Evolutionary conservation across 2,888 invertebrate species (phyloP), one percentile per base, ranked within the genome.

Genomic region (Idaea straminata): DNA sequence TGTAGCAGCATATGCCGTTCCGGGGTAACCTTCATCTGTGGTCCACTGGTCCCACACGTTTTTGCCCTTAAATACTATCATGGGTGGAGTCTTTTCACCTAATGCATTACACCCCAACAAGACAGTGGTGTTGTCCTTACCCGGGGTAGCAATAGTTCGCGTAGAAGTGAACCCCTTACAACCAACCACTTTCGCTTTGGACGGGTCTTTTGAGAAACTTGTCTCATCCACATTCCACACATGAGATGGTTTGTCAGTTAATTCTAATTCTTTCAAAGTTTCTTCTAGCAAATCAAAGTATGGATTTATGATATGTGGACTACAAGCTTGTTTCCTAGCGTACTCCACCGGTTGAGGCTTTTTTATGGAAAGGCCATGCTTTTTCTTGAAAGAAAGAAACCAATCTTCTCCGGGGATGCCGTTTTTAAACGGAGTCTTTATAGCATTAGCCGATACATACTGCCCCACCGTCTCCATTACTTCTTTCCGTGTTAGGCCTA

Each of bases 11-110:
- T 67, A 67, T n/a, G 64, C 63, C 66, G 73, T 75, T 6, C 72
- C 72, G 35, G 73, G 73, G 63, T 67, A 74, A 70, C 69, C 79
- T 78, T 6, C 74, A 35, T 64, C 64, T 35, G 64, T 64, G 5
- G 65, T 66, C 69, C 69, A 74, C 61, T 72, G 62, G 60, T 72
- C 69, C 72, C 72, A 77, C 7, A 74, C 65, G 68, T 73, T 62
- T 65, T 76, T 76, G 0, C 75, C 77, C 61, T 73, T 76, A 57
- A 58, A 76, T 0, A 79, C 66, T n/a, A 78, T 76, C 34, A 77
- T 38, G 0, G 77, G 76, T 10, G 76, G 76, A 57, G 68, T 64
- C 71, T 77, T 77, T 15, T 75, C 72, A 25, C 77, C 77, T 35
- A 60, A 3, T 5, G 77, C 78, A 61, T 68, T 77, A n/a, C 64